Conservation (phyloP, 1,140 invertebrate genomes). For the Prorops nasuta region DNA sequence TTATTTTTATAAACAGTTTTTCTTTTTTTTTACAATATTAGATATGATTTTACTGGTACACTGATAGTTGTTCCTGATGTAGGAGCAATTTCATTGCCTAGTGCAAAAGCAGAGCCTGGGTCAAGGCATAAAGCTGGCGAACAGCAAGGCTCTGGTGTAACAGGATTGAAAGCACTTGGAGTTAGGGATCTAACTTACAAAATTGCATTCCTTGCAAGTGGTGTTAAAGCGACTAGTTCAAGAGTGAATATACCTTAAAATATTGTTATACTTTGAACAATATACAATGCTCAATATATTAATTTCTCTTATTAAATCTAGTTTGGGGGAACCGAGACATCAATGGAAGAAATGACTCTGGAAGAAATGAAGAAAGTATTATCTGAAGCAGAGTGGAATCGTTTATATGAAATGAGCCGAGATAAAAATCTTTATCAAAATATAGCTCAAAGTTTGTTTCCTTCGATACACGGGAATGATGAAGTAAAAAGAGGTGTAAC, state of each 20-base stretch:
- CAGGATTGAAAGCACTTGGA: constrained; percentile 90
- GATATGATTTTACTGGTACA: constrained; percentile 96
- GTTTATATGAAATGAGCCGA: constrained; percentile 94
- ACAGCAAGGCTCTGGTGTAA: constrained; percentile 84
- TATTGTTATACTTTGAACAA: constrained; percentile 1
- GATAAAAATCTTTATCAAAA: constrained; percentile 93
- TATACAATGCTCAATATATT: constrained; percentile 5
- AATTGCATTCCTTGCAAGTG: constrained; percentile 93
- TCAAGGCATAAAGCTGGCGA: constrained; percentile 70
- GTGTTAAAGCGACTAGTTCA: constrained; percentile 81
- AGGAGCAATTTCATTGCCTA: constrained; percentile 79
- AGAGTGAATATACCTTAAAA: constrained; percentile 56
- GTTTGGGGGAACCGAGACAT: constrained; percentile 76
- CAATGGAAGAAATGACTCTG: constrained; percentile 80
- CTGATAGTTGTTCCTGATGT: constrained; percentile 98
- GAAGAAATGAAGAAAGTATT: constrained; percentile 93
- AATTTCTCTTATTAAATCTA: too few relatives aligned
- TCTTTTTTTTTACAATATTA: constrained; percentile 26
- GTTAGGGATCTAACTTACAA: constrained; percentile 94
- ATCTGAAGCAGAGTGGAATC: constrained; percentile 93
- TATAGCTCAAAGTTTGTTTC: constrained; percentile 90
- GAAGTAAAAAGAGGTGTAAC: constrained; percentile 95
- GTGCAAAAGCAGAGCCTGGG: constrained; percentile 79
- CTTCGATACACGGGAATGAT: constrained; percentile 96
- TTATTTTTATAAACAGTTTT: background rate